Evolutionary conservation across 2,113 vertebrate genomes (phyloP).

Genomic region (Aleadryas rufinucha): DNA sequence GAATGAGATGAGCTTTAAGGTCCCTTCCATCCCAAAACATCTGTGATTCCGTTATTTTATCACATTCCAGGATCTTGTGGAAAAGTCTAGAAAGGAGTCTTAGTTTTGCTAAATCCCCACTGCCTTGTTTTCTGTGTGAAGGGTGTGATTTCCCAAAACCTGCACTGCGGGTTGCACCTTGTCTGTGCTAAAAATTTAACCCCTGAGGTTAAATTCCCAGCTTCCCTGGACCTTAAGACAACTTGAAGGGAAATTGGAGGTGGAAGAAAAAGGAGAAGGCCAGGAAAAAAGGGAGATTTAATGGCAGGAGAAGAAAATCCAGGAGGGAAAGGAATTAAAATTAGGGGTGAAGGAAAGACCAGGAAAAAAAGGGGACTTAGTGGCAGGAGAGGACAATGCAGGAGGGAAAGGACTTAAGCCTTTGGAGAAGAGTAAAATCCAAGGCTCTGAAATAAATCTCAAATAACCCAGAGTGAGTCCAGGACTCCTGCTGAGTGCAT

Average conservation of each 20-base stretch:
- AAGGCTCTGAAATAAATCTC: neutral
- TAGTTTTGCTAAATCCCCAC: neutral
- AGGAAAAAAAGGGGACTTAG: neutral
- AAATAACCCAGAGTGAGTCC: neutral
- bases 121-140: neutral
- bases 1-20: neutral
- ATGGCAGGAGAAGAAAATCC: neutral
- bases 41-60: neutral
- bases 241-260: neutral
- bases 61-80: neutral
- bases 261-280: neutral
- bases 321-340: neutral
- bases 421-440: neutral
- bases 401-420: neutral
- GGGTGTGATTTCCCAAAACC: neutral
- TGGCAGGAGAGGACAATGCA: neutral
- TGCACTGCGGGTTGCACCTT: neutral
- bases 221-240: neutral
- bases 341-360: neutral
- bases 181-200: neutral
- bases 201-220: neutral
- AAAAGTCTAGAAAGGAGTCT: neutral
- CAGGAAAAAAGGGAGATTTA: neutral
- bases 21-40: neutral
- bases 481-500: neutral